Conservation (phyloP, 92 coral and sea anemone genomes). For the Epizoanthus scotinus region DNA sequence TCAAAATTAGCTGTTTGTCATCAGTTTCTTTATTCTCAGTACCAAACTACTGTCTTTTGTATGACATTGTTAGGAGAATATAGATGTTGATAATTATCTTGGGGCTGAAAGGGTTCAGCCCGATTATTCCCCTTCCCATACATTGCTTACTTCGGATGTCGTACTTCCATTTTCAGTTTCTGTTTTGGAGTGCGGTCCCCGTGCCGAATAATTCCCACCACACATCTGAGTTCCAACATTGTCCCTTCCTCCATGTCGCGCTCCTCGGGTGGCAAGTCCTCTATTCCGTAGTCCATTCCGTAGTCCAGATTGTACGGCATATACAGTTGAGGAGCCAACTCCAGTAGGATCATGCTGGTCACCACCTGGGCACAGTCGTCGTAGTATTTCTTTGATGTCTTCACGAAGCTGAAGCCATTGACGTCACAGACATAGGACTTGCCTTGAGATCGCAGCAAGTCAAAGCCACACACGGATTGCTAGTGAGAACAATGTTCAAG, state of each 20-base stretch:
- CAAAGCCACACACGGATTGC: conserved; percentile 99
- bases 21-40: too few species aligned
- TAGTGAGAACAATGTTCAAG: conserved; percentile 13
- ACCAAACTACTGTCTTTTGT: too few species aligned
- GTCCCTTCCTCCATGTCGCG: conserved; percentile 69
- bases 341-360: conserved; percentile 76
- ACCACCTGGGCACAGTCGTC: conserved; percentile 95
- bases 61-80: too few species aligned
- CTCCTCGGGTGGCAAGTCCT: conserved; percentile 72
- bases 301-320: conserved; percentile 67
- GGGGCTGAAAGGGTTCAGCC: too few species aligned
- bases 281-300: conserved; percentile 50
- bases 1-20: too few species aligned
- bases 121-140: too few species aligned
- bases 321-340: conserved; percentile 91
- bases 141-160: conserved; percentile 78
- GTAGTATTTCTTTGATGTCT: conserved; percentile 95
- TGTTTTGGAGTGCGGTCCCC: conserved; percentile 99
- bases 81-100: too few species aligned
- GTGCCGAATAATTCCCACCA: conserved; percentile 91
- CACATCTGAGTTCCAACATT: conserved; percentile 91
- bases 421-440: conserved; percentile 97
- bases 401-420: conserved; percentile 97
- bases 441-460: conserved; percentile 89
- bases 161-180: conserved; percentile 95